A percentile compares a stretch with the other conserved stretches of the same genome.
Evolutionary conservation across 2,113 vertebrate genomes (phyloP).

Genomic region (Centropristis striata): DNA sequence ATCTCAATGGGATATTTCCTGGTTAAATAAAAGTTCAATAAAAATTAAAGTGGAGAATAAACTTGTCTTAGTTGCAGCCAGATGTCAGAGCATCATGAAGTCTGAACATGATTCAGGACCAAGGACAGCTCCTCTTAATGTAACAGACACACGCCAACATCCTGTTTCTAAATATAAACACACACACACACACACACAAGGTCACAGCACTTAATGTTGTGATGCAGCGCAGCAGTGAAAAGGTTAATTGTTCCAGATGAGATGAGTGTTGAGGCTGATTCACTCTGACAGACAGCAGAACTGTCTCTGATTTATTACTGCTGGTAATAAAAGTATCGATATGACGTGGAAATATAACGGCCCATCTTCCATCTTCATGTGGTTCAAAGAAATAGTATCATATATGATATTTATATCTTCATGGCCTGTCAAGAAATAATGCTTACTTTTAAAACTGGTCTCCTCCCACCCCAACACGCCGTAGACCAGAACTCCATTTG

Average conservation of each 20-base stretch:
- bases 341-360: not conserved
- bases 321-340: not conserved
- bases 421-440: too few relatives aligned
- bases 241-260: not conserved
- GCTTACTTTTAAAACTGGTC: too few relatives aligned
- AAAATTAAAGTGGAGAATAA: too few relatives aligned
- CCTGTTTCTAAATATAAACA: conserved; percentile 26
- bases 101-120: conserved; percentile 26
- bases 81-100: not conserved
- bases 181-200: conserved; percentile 10
- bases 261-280: too few relatives aligned
- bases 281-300: too few relatives aligned
- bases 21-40: too few relatives aligned
- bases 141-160: conserved; percentile 7
- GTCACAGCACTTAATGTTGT: not conserved
- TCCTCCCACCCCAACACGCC: too few relatives aligned
- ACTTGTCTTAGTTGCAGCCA: not conserved
- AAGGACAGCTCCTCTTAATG: conserved; percentile 42
- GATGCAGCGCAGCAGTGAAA: not conserved
- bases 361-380: not conserved
- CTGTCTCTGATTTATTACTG: not conserved
- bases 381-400: not conserved
- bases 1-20: too few relatives aligned
- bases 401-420: not conserved
- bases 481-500: too few relatives aligned